Base-by-base conservation (phyloP, 64 coral and sea anemone genomes). In the Trachythela sp. region DNA sequence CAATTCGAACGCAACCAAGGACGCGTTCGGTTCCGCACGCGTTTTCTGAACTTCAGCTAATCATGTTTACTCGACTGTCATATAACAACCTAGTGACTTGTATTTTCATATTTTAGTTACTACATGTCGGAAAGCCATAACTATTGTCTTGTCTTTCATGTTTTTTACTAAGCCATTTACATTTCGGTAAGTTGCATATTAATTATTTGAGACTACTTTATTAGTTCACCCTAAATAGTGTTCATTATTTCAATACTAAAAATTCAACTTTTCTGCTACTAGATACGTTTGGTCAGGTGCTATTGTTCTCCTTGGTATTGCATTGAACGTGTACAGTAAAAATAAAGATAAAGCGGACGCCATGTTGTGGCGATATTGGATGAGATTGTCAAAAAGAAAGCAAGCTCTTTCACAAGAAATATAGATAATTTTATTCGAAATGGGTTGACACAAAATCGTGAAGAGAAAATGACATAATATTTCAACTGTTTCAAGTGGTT, bases 161-260 rank as follows among this genome's bases (percentile, higher is more conserved):
- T 99, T 99, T 58, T 99, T 99, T 70, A 86, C 96, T 35, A 99
- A 99, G 51, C 96, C 96, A 38, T 99, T 99, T 67, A 99, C 96
- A 76, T 89, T 91, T 87, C 91, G 94, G 96, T 99, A 99, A 95
- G 96, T 99, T 18, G 15, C 27, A 17, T 35, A 36, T 3, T 37
- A 80, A 5, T 80, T 20, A 18, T 80, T 9, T 80, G 27, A 1
- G 20, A 36, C 2, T 11, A 45, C 11, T 45, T 45, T 17, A 6
- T 76, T 85, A n/a, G n/a, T n/a, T n/a, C n/a, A n/a, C n/a, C n/a
- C n/a, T n/a, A n/a, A n/a, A n/a, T n/a, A n/a, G n/a, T n/a, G n/a
- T n/a, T n/a, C n/a, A n/a, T n/a, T n/a, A n/a, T n/a, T n/a, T n/a
- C n/a, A n/a, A n/a, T n/a, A n/a, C n/a, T n/a, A n/a, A n/a, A n/a